Base-by-base conservation (phyloP, 2,113 vertebrate species). In the Zosterops japonicus region DNA sequence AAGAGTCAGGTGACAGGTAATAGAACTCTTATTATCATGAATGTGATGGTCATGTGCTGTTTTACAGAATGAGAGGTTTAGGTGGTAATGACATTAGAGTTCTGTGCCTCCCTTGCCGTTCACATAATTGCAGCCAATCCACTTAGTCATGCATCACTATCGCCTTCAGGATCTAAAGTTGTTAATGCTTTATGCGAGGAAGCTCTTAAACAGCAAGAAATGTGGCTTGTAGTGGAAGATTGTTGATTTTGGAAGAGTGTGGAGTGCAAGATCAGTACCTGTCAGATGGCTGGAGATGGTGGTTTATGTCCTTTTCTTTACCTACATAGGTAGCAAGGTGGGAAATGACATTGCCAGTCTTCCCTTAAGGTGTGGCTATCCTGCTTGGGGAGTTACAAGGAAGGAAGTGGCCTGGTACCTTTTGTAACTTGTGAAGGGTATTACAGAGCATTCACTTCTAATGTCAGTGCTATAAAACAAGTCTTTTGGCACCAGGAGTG, bases 1-100 rank as follows among this genome's bases (percentile, higher is more conserved):
- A 77, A 92, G 36, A 64, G n/a, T 93, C 91, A 91, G 75, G n/a
- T 89, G 89, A 15, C 49, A 72, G 61, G 67, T 87, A 80, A 41
- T 33, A 49, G 74, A 79, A 42, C 44, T 80, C n/a, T 49, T 85
- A 28, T 18, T 55, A 60, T 63, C 44, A 44, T 33, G 16, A 89
- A 33, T n/a, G 41, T 81, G 69, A 41, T 75, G 80, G 65, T 93
- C 22, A 31, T 44, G 35, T 79, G 89, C 91, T 76, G 5, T 82
- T 94, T 47, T 35, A 85, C 24, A 80, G 82, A 84, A 53, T 6
- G 12, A 72, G 52, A 91, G 50, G 35, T 60, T 91, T 93, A 33
- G 44, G 19, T 67, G 5, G 1, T 56, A 49, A 28, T 74, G 77
- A 23, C 49, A 42, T 81, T 89, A 29, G 18, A 76, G 36, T 57